Conservation (phyloP, 2,797 vertebrate species). For the Lagocephalus sceleratus region DNA sequence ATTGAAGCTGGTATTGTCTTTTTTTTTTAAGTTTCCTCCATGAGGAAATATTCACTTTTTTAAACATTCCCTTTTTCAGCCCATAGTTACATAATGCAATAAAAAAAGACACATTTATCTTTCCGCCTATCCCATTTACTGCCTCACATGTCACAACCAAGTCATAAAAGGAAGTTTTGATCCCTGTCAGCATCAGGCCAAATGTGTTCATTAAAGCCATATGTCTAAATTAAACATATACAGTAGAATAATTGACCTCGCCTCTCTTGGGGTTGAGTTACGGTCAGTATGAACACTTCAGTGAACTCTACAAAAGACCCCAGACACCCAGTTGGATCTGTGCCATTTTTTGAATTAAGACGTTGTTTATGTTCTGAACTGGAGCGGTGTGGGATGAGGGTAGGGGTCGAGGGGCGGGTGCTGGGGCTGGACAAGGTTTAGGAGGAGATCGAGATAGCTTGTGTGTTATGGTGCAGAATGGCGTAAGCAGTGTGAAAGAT, state of each 20-base stretch:
- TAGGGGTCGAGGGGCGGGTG: neutral
- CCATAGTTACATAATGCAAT: slow-evolving; percentile 4
- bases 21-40: no score
- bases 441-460: neutral
- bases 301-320: slow-evolving; percentile 31
- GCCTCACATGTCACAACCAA: slow-evolving; percentile 2
- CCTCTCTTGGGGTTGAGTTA: slow-evolving; percentile 32
- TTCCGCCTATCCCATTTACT: neutral
- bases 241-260: slow-evolving; percentile 42
- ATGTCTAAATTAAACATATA: slow-evolving; percentile 44
- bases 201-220: slow-evolving; percentile 25
- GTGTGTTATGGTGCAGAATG: slow-evolving; percentile 6
- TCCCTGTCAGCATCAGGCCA: slow-evolving; percentile 15
- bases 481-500: slow-evolving; percentile 5
- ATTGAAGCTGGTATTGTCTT: no score
- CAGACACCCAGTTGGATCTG: slow-evolving; percentile 43
- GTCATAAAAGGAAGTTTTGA: slow-evolving; percentile 29
- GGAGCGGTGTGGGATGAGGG: slow-evolving; percentile 18
- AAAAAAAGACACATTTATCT: neutral
- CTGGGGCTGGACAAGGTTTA: neutral
- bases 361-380: slow-evolving; percentile 49
- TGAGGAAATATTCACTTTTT: no score
- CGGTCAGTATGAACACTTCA: slow-evolving; percentile 42
- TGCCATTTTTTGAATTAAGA: slow-evolving; percentile 59
- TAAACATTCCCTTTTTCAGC: neutral